Percentiles rank a stretch among this genome's conserved stretches.
Evolutionary conservation across 2,113 vertebrate species (phyloP).

Genomic region (Ondatra zibethicus): DNA sequence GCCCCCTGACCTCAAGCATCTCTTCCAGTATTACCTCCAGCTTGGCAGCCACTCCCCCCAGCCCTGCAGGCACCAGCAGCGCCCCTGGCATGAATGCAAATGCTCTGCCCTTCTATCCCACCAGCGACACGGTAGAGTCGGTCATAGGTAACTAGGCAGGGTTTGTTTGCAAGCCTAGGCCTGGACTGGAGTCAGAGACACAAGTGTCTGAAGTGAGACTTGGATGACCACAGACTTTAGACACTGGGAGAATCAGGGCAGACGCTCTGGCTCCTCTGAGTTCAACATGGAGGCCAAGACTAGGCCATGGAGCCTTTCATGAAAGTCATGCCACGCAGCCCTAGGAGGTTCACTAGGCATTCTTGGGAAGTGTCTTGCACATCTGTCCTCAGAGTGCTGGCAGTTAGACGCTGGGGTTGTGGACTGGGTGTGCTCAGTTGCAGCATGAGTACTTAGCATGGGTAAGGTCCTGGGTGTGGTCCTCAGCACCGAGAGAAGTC

Average conservation of each 20-base stretch:
- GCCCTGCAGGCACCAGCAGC: constrained; percentile 93
- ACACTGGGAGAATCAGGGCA: background rate
- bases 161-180: background rate
- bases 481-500: background rate
- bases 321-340: background rate
- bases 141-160: constrained; percentile 93
- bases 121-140: constrained; percentile 98
- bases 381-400: background rate
- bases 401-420: background rate
- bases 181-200: background rate
- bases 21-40: constrained; percentile 98
- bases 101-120: constrained; percentile 98
- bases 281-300: background rate
- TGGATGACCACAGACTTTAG: background rate
- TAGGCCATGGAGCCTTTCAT: background rate
- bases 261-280: background rate
- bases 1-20: constrained; percentile 94
- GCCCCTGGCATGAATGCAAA: constrained; percentile 98
- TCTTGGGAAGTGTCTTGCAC: too few species aligned
- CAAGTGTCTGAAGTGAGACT: background rate
- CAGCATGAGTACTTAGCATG: background rate
- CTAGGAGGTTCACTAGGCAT: background rate
- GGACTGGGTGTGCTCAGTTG: background rate
- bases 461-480: background rate
- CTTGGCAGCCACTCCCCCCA: constrained; percentile 96